Evolutionary conservation across 2,797 vertebrate genomes (phyloP), one percentile per base, ranked within the genome.

Genomic region (Thripadectes ignobilis): DNA sequence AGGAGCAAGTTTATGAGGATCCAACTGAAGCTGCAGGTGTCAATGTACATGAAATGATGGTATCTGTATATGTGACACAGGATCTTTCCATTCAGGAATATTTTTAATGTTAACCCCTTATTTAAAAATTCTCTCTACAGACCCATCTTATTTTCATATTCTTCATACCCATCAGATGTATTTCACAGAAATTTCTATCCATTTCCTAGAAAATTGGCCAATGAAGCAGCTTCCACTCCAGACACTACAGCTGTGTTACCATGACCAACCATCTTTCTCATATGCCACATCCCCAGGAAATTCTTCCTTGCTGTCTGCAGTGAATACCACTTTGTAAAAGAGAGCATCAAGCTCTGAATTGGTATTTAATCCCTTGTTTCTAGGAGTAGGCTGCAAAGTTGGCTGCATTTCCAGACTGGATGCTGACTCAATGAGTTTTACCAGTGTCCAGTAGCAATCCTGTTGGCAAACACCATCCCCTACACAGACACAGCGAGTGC

Each of bases 1-100:
- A 88, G 59, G 75, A 95, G 13, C 67, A 96, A 75, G 88, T 96
- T 89, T 96, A 91, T 39, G 92, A 97, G 67, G 49, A 96, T 85
- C 16, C 84, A 76, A 67, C 67, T 49, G 61, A 89, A 59, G 55
- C 18, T 90, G 76, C 91, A 85, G 91, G 38, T 79, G 95, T 88
- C 38, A 83, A 73, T 9, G 63, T 73, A 41, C n/a, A 73, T 38
- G 55, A 95, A 94, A 89, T 92, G 14, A 84, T 22, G 46, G n/a
- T 95, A 61, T 96, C 85, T 32, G 80, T 88, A n/a, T 90, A 76
- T 32, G 96, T 61, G 81, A 93, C 69, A 52, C 7, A 10, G 81
- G 4, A 14, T 43, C 78, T 34, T 94, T 94, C 30, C 67, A 95
- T 27, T 95, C 72, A 94, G 94, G 93, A 97, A 79, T 85, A 87